Evolutionary conservation across 2,888 invertebrate genomes (phyloP).

Genomic region (Machimus atricapillus): DNA sequence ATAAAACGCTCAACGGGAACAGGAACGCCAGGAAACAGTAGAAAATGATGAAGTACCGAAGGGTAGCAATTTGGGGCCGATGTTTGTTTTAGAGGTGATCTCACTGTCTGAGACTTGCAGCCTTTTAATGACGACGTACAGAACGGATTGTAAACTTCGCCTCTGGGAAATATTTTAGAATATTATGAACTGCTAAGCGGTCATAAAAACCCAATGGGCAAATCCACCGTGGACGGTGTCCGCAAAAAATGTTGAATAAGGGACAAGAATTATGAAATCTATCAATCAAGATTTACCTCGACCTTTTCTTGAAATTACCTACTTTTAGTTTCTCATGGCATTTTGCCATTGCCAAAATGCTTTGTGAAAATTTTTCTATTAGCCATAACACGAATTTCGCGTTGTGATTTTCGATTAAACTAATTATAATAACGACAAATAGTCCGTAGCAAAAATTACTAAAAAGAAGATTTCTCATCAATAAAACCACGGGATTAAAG

Average conservation of each 20-base stretch:
- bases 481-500: background rate
- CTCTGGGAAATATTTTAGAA: background rate
- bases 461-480: background rate
- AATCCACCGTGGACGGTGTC: background rate
- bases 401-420: no score
- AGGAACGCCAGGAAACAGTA: background rate
- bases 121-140: background rate
- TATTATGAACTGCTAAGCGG: background rate
- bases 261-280: background rate
- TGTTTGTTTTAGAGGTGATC: conserved; percentile 40
- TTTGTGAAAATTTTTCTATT: no score
- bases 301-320: no score
- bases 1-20: background rate
- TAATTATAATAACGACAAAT: background rate
- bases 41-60: conserved; percentile 38
- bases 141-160: background rate
- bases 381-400: no score
- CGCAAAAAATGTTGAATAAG: background rate
- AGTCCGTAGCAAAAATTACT: background rate
- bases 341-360: no score
- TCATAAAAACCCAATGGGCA: background rate
- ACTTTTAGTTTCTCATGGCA: no score
- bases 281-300: background rate
- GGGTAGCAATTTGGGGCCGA: conserved; percentile 44
- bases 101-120: background rate